Evolutionary conservation across 2,888 invertebrate genomes (phyloP).

Genomic region (Saturnia japonica): DNA sequence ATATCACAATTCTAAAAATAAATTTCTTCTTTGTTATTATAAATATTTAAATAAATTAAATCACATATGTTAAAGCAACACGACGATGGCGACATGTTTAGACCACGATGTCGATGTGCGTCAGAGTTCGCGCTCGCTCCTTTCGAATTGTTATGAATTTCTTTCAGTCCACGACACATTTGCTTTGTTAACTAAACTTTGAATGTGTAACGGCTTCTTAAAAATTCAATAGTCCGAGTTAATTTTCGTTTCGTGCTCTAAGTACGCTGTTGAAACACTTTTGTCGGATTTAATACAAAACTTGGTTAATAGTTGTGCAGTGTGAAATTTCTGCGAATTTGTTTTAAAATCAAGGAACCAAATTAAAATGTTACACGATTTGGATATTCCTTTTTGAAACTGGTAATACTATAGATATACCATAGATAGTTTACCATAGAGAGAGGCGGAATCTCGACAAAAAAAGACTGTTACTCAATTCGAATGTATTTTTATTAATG

Average conservation of each 20-base stretch:
- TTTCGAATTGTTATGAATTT: constrained; percentile 54
- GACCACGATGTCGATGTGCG: neutral
- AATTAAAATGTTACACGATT: constrained; percentile 11
- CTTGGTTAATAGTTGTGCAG: constrained; percentile 45
- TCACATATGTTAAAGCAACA: neutral
- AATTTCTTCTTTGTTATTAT: neutral
- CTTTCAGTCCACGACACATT: constrained; percentile 50
- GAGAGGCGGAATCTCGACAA: too few relatives aligned
- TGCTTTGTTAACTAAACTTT: constrained; percentile 38
- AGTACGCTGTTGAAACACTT: constrained; percentile 14
- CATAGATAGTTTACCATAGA: too few relatives aligned
- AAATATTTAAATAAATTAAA: neutral
- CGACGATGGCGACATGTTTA: neutral
- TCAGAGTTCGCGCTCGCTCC: constrained; percentile 26
- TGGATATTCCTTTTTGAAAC: neutral
- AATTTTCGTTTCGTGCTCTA: constrained; percentile 43
- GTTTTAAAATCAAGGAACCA: constrained; percentile 39
- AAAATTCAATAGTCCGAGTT: constrained; percentile 45
- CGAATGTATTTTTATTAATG: too few relatives aligned
- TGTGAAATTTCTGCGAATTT: constrained; percentile 39
- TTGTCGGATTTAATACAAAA: neutral
- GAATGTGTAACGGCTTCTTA: constrained; percentile 69
- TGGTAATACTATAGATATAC: neutral
- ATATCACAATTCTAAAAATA: neutral
- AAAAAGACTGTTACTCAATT: too few relatives aligned